Percentiles rank a stretch among this genome's conserved stretches.
Conservation (phyloP, 2,888 invertebrate species). For the Poecilus cupreus region DNA sequence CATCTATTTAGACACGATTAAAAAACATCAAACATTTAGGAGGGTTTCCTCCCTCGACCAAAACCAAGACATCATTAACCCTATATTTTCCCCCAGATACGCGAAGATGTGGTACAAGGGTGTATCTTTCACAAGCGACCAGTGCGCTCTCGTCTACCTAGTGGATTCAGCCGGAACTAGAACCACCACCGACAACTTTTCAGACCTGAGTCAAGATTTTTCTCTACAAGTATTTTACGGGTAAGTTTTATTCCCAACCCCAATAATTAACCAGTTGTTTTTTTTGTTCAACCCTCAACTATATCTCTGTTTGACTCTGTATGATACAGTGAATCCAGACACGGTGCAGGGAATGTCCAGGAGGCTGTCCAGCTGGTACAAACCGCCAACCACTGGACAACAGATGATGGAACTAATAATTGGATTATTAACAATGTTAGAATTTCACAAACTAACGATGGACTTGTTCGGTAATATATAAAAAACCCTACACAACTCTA, state of each 20-base stretch:
- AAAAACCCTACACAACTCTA: no score
- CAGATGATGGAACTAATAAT: slow-evolving; percentile 89
- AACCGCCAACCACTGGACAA: slow-evolving; percentile 85
- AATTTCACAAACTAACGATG: slow-evolving; percentile 89
- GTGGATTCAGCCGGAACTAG: slow-evolving; percentile 93
- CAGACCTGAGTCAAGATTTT: slow-evolving; percentile 89
- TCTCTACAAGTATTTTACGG: slow-evolving; percentile 89
- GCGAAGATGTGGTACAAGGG: slow-evolving; percentile 97
- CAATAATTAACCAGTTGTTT: no score
- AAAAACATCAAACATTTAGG: no score
- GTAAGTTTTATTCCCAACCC: no score
- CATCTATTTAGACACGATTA: no score
- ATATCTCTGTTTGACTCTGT: no score
- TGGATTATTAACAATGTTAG: slow-evolving; percentile 92
- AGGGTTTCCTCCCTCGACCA: no score
- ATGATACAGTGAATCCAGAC: slow-evolving; percentile 78
- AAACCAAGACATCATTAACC: no score
- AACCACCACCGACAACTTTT: slow-evolving; percentile 91
- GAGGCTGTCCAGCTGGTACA: slow-evolving; percentile 85
- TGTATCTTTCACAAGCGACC: slow-evolving; percentile 91
- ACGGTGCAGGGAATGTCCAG: slow-evolving; percentile 83
- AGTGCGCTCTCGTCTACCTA: slow-evolving; percentile 89
- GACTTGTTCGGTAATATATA: slow-evolving; percentile 88
- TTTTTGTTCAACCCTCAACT: no score
- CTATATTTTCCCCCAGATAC: slow-evolving; percentile 76